These are phyloP conservation scores for Cordylochernes scorpioides DNA, from an alignment of 2,888 invertebrate genomes.

Conservation along the genomic window DNA sequence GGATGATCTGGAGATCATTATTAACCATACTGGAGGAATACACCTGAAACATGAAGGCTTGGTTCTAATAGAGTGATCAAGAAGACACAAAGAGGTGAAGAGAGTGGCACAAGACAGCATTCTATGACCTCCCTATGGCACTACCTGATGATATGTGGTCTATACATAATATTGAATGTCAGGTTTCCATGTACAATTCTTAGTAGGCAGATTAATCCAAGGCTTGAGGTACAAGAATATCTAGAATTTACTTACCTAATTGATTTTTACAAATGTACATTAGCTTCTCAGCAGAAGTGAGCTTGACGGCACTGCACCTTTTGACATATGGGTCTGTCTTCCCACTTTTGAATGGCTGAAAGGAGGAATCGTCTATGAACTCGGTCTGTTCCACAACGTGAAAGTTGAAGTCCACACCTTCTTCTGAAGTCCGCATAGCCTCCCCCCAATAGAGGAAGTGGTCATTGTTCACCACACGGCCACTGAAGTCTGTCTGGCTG, in stretches of 20 bases:
- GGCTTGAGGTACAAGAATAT: background rate
- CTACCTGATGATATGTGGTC: too few relatives aligned
- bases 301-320: constrained; percentile 61
- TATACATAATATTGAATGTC: too few relatives aligned
- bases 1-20: too few relatives aligned
- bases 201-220: background rate
- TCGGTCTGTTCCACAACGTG: constrained; percentile 90
- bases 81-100: too few relatives aligned
- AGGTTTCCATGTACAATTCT: too few relatives aligned
- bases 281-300: constrained; percentile 84
- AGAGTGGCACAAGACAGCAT: too few relatives aligned
- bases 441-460: constrained; percentile 98
- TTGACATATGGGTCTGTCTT: constrained; percentile 87
- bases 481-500: constrained; percentile 94
- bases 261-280: constrained; percentile 99
- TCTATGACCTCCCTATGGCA: too few relatives aligned
- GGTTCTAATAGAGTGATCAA: too few relatives aligned
- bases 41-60: too few relatives aligned
- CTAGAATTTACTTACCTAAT: constrained; percentile 31
- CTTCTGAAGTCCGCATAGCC: constrained; percentile 58
- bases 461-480: constrained; percentile 92
- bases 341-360: constrained; percentile 83
- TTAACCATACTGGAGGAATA: too few relatives aligned
- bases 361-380: constrained; percentile 93
- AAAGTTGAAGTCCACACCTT: constrained; percentile 67